Base-by-base conservation (phyloP, 2,888 invertebrate species). In the Parelbella ahira region DNA sequence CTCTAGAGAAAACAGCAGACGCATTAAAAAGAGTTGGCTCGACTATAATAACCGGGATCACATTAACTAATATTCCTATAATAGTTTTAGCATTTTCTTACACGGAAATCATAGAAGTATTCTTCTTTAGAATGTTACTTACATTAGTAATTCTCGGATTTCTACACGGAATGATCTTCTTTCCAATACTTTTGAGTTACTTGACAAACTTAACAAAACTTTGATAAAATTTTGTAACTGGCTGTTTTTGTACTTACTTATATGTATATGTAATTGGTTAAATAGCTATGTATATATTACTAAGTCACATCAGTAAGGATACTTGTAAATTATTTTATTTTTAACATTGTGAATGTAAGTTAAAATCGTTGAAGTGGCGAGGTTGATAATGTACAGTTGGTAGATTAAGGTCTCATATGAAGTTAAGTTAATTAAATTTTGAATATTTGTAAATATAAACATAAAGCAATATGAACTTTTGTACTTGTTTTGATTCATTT, bases 51-150 rank as follows among this genome's bases (percentile, higher is more conserved):
- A 96, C 96, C 44, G 98, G 98, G 10, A 98, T 99, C 27, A 98
- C 98, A 0, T 80, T 98, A 11, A 98, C 98, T 0, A 98, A 99
- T 76, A 93, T 98, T 55, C 94, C 94, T 21, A 96, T 98, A 44
- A 76, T 94, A 8, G 94, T 98, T 4, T 79, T 99, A 49, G 97
- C 93, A 0, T 97, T 98, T 75, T 95, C 98, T 1, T 95, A 97
- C 62, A 97, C 97, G 1, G 93, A 96, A 82, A 91, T 97, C n/a
- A 97, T 98, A 65, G 92, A 95, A 79, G 88, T 95, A 37, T 98
- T 96, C 70, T 99, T 97, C 84, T 98, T 98, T 75, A 91, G 97
- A 66, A 98, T 99, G 97, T 97, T 98, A 69, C 88, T 98, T 48
- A 94, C 95, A 37, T 96, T 98, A 56, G 97, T 99, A 1, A 60